These are phyloP conservation scores for Drosophila miranda DNA, from an alignment of 1,140 invertebrate species.

Conservation along the genomic window DNA sequence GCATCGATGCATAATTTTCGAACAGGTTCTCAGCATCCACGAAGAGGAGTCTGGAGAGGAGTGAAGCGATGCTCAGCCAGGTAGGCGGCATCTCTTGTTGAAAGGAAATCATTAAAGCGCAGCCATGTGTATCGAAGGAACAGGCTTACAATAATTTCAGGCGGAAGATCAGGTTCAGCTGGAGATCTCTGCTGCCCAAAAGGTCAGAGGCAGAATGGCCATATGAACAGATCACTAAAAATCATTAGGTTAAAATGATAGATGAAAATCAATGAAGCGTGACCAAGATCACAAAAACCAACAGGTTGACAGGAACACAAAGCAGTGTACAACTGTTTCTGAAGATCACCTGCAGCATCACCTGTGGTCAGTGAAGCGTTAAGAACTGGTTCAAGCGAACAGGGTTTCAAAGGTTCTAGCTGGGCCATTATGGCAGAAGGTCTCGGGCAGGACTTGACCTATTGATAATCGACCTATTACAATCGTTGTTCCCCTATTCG, in stretches of 20 bases:
- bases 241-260: background rate
- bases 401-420: background rate
- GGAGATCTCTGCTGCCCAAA: constrained; percentile 6
- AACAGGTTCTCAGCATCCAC: constrained; percentile 51
- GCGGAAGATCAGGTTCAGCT: background rate
- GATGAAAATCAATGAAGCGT: constrained; percentile 50
- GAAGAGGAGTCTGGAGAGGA: constrained; percentile 2
- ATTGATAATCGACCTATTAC: background rate
- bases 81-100: constrained; percentile 20
- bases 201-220: background rate
- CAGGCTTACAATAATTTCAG: constrained; percentile 25
- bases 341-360: background rate
- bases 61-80: background rate
- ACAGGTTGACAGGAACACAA: constrained; percentile 28
- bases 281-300: constrained; percentile 20
- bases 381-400: background rate
- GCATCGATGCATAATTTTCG: constrained; percentile 60
- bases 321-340: background rate
- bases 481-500: constrained; percentile 21
- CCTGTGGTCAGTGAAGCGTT: background rate
- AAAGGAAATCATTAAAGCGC: constrained; percentile 44
- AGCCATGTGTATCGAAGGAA: constrained; percentile 38
- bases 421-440: background rate
- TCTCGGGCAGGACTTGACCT: background rate
- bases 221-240: background rate